Evolutionary conservation across 2,888 invertebrate species (phyloP), one percentile per base, ranked within the genome.

Genomic region (Entomobrya multifasciata): DNA sequence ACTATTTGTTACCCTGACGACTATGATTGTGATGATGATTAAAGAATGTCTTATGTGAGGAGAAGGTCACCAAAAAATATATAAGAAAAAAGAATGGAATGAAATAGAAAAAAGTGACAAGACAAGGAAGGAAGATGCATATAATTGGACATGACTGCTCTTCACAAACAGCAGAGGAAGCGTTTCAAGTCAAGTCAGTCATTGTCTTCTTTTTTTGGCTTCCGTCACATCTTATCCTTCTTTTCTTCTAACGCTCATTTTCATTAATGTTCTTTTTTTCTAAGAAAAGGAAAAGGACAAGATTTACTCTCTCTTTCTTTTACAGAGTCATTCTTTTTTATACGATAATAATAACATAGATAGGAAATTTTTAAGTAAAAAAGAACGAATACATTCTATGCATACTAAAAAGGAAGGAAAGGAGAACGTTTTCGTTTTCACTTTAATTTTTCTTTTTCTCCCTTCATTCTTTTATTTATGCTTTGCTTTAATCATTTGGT

Each of bases 201-300:
- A 79, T 55, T 74, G 52, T 60, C 77, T 80, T 52, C 25, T 49
- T 80, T 79, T 36, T 57, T 30, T 49, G 62, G 0, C n/a, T 72
- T n/a, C n/a, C n/a, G n/a, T n/a, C n/a, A n/a, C n/a, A n/a, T n/a
- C n/a, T n/a, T n/a, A n/a, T n/a, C n/a, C n/a, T n/a, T n/a, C n/a
- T n/a, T n/a, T n/a, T n/a, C n/a, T n/a, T n/a, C 36, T 20, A 17
- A 49, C 60, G 76, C 86, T 86, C 86, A 74, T 86, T 86, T 80
- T 86, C 86, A 86, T 86, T 80, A 86, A 76, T 55, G 80, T 72
- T 30, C 60, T 44, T 70, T 22, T 86, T n/a, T n/a, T n/a, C n/a
- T n/a, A n/a, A n/a, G n/a, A n/a, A n/a, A n/a, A n/a, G n/a, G n/a
- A n/a, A n/a, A n/a, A n/a, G n/a, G 86, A 80, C 80, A 86, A 79